These are phyloP conservation scores for Drosophila arizonae DNA, from an alignment of 1,140 invertebrate genomes.

Conservation along the genomic window DNA sequence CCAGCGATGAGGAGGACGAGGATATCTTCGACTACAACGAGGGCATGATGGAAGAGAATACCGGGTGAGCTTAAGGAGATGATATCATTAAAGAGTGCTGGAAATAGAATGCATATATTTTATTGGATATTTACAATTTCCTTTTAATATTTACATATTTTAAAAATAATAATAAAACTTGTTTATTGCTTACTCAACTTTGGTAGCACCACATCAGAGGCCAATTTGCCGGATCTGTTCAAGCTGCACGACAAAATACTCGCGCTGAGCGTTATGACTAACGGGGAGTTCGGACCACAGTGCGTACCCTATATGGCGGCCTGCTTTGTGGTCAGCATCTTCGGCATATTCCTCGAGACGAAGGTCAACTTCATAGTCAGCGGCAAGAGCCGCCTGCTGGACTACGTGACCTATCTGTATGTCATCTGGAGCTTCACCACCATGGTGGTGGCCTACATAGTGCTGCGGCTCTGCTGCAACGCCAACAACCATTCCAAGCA, in stretches of 20 bases:
- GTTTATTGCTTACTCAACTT: no score
- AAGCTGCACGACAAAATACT: slow-evolving; percentile 78
- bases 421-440: slow-evolving; percentile 76
- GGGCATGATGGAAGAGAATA: slow-evolving; percentile 51
- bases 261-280: slow-evolving; percentile 73
- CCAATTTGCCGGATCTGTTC: slow-evolving; percentile 74
- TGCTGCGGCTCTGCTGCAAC: slow-evolving; percentile 76
- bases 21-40: slow-evolving; percentile 73
- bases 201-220: slow-evolving; percentile 66
- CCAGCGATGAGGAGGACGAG: slow-evolving; percentile 67
- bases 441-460: slow-evolving; percentile 78
- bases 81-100: no score
- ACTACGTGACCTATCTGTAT: slow-evolving; percentile 71
- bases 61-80: slow-evolving; percentile 38
- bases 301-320: slow-evolving; percentile 80
- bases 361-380: slow-evolving; percentile 78
- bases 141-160: neutral
- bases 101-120: no score
- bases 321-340: slow-evolving; percentile 77
- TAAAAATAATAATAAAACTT: no score
- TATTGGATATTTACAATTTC: no score
- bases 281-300: slow-evolving; percentile 75
- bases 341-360: slow-evolving; percentile 79
- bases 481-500: slow-evolving; percentile 77
- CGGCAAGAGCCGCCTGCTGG: slow-evolving; percentile 63